Evolutionary conservation across 2,888 invertebrate genomes (phyloP), one percentile per base, ranked within the genome.

Genomic region (Bedellia somnulentella): DNA sequence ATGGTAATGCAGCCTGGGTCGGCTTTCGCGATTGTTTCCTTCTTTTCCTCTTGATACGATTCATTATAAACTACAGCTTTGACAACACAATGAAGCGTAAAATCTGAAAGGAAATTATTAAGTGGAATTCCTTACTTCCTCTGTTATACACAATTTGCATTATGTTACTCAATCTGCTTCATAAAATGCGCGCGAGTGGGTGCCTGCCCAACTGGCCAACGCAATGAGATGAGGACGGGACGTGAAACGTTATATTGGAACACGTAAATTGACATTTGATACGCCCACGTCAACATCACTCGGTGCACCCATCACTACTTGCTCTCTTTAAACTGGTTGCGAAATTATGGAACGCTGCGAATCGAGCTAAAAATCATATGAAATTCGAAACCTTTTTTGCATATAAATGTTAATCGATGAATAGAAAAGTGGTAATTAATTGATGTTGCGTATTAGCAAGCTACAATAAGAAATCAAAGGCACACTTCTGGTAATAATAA

Each of bases 201-300:
- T n/a, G n/a, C n/a, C n/a, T n/a, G n/a, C 47, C 43, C 43, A 43
- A 38, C 41, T 43, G 43, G 45, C 44, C 47, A 43, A 23, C 24
- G 17, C 25, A 18, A 12, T 12, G 12, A 15, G 10, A 9, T 12
- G 15, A 17, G 15, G 25, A 5, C 9, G 18, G 8, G 14, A 6
- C 23, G 22, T 22, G 14, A 22, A 29, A 71, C 53, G 39, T 51
- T 47, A 70, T 58, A 61, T 49, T 35, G 38, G 45, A 45, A 55
- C 56, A 60, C 51, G 66, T 61, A 38, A 57, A 55, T 48, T 44
- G 70, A 52, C 47, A 71, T 46, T 47, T 43, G 59, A 71, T 64
- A 68, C 47, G n/a, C n/a, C n/a, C n/a, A n/a, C n/a, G n/a, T n/a
- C n/a, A n/a, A n/a, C n/a, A n/a, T n/a, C n/a, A n/a, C n/a, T n/a